Percentiles rank a stretch among this genome's conserved stretches.
These are phyloP conservation scores for Melanostigma gelatinosum DNA, from an alignment of 2,113 vertebrate genomes.

Conservation along the genomic window DNA sequence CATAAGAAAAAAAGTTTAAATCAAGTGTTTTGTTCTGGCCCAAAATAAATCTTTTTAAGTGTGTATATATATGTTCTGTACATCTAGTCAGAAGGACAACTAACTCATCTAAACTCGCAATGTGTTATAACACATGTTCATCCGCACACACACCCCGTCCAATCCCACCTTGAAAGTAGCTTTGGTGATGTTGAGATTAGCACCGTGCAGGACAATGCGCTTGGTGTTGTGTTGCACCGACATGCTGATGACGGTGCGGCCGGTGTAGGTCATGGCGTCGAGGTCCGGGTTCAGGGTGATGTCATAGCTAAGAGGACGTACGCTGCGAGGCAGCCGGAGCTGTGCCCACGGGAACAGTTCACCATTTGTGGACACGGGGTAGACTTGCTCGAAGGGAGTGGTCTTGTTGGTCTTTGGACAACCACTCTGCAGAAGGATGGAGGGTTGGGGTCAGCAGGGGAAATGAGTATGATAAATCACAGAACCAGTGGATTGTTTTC, in stretches of 20 bases:
- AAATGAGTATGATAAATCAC: background rate
- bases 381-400: conserved; percentile 78
- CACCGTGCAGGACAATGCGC: conserved; percentile 90
- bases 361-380: conserved; percentile 87
- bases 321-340: conserved; percentile 85
- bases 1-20: background rate
- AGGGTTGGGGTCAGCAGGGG: background rate
- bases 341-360: conserved; percentile 92
- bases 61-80: background rate
- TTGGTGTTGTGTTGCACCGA: conserved; percentile 81
- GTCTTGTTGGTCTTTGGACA: conserved; percentile 86
- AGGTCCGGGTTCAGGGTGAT: conserved; percentile 89
- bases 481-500: background rate
- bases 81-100: background rate
- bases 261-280: conserved; percentile 86
- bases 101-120: background rate
- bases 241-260: conserved; percentile 86
- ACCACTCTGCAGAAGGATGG: conserved; percentile 76
- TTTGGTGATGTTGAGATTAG: conserved; percentile 87
- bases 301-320: conserved; percentile 89
- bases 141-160: background rate
- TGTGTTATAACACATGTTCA: background rate
- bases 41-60: background rate
- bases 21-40: background rate
- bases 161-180: conserved; percentile 74